Evolutionary conservation across 2,888 invertebrate genomes (phyloP), one percentile per base, ranked within the genome.

Genomic region (Microctonus aethiopoides): DNA sequence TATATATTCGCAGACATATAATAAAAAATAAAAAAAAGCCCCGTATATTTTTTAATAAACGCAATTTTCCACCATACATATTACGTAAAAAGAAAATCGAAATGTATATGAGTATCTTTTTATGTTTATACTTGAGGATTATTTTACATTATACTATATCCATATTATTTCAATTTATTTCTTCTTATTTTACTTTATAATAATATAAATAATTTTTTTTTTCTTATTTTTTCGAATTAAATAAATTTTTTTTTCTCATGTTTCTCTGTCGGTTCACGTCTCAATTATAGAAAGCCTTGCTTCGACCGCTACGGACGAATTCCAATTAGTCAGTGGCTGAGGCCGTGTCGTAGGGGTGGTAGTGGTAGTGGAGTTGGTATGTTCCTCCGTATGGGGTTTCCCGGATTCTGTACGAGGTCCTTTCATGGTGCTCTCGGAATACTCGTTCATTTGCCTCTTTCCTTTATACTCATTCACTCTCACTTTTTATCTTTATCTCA

Each of bases 281-380:
- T 86, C 85, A 86, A 85, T 86, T 86, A 85, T 84, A 85, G 85
- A 85, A 85, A 85, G 84, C 81, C 84, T 85, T 85, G 85, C 84
- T 84, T 85, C 85, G 85, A 82, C 84, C 82, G 81, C 79, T 79
- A 82, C 84, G 84, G 83, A 84, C 84, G 84, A 85, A 85, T 85
- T 86, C 84, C 85, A 86, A 86, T 86, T 86, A 86, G 85, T 86
- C 83, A 81, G 79, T 79, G 81, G 84, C 80, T 36, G 81, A 81
- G 67, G 78, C 80, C 82, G 80, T 85, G 84, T 85, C 84, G 83
- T 79, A 77, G 79, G 79, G 76, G 80, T 51, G 64, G 67, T 54
- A 70, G 68, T 67, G 59, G 64, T 69, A 66, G 67, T 63, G 22
- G 22, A 61, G 60, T 67, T 62, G 68, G 3, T 66, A 32, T 66